Evolutionary conservation across 2,113 vertebrate genomes (phyloP).

Genomic region (Upupa epops): DNA sequence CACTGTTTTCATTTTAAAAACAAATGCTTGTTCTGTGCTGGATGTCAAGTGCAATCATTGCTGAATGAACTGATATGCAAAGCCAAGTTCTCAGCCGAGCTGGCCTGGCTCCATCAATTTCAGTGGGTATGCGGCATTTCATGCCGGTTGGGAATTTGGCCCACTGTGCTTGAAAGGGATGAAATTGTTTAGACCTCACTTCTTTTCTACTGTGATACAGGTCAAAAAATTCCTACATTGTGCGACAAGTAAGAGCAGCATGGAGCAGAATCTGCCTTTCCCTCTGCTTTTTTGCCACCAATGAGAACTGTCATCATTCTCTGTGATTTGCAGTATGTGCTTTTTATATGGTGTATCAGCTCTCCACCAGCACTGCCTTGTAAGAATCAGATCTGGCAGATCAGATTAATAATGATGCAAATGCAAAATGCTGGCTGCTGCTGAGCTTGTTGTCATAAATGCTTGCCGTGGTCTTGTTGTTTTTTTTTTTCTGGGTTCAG

Average conservation of each 20-base stretch:
- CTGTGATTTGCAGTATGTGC: conserved; percentile 55
- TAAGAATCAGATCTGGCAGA: conserved; percentile 59
- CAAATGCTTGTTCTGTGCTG: conserved; percentile 45
- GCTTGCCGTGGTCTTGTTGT: conserved; percentile 16
- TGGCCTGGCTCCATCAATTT: not conserved
- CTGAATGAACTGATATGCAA: conserved; percentile 42
- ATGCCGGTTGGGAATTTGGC: not conserved
- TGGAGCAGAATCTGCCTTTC: not conserved
- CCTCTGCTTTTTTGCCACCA: conserved; percentile 26
- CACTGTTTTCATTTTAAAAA: conserved; percentile 53
- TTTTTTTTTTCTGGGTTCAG: not conserved
- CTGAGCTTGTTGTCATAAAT: conserved; percentile 64
- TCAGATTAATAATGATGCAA: conserved; percentile 65
- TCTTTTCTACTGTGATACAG: not conserved
- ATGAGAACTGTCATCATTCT: conserved; percentile 40
- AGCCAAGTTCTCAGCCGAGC: conserved; percentile 36
- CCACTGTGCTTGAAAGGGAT: not conserved
- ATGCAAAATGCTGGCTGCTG: conserved; percentile 28
- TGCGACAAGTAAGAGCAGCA: not conserved
- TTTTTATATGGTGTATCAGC: conserved; percentile 36
- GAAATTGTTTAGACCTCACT: conserved; percentile 5
- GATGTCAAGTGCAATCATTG: conserved; percentile 46
- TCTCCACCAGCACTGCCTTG: conserved; percentile 38
- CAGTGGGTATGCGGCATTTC: not conserved
- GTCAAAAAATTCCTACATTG: not conserved